These are phyloP conservation scores for Cardiocondyla obscurior DNA, from an alignment of 1,140 invertebrate genomes.

Conservation along the genomic window DNA sequence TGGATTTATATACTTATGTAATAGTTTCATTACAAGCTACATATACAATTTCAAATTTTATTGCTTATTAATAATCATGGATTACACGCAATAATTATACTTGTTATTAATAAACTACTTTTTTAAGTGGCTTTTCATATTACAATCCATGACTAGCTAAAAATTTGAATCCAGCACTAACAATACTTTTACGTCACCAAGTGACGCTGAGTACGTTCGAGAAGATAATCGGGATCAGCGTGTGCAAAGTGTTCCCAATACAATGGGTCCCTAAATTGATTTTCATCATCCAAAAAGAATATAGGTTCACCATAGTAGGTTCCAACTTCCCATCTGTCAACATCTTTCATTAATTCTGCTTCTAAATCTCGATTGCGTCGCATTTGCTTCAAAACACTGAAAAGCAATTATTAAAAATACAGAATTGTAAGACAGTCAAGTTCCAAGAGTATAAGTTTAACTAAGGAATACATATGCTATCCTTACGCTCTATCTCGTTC, in stretches of 20 bases:
- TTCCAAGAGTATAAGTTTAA: neutral
- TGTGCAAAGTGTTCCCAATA: neutral
- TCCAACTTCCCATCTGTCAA: slow-evolving; percentile 53
- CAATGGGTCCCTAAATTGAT: slow-evolving; percentile 22
- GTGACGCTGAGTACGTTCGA: neutral
- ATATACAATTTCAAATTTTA: neutral
- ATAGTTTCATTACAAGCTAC: neutral
- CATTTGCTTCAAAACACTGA: slow-evolving; percentile 41
- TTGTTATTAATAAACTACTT: slow-evolving; percentile 15
- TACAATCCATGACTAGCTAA: neutral
- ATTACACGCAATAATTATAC: neutral
- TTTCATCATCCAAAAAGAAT: neutral
- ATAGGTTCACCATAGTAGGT: slow-evolving; percentile 37
- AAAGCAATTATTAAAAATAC: neutral
- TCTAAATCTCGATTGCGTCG: slow-evolving; percentile 14
- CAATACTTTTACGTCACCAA: neutral
- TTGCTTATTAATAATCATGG: neutral
- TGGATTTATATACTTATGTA: neutral
- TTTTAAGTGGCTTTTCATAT: neutral
- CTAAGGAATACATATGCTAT: neutral
- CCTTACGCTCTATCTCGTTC: slow-evolving; percentile 63
- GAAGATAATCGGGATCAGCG: fast-evolving
- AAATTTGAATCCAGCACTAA: neutral
- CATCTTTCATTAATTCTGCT: slow-evolving; percentile 54
- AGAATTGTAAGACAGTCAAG: no score